These are phyloP conservation scores for Catostomus latipinnis DNA, from an alignment of 2,797 vertebrate species.

Conservation along the genomic window DNA sequence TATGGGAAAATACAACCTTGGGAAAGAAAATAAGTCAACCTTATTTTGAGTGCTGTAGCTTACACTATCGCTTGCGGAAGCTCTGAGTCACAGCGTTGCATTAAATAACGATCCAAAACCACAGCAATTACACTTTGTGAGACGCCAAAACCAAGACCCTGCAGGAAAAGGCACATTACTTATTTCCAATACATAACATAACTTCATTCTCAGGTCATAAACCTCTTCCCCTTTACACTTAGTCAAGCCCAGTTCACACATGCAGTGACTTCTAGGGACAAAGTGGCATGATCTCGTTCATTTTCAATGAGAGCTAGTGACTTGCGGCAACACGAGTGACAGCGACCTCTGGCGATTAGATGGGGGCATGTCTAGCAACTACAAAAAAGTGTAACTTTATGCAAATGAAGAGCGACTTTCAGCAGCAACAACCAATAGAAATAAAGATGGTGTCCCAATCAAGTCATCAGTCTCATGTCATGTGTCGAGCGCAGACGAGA, in stretches of 20 bases:
- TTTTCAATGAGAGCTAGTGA: too few species aligned
- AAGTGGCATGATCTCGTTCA: too few species aligned
- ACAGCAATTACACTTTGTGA: slow-evolving; percentile 62
- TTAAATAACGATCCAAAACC: slow-evolving; percentile 68
- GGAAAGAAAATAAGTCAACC: slow-evolving; percentile 20
- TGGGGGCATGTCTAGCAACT: too few species aligned
- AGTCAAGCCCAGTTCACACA: neutral
- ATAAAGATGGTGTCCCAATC: too few species aligned
- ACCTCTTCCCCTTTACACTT: slow-evolving; percentile 16
- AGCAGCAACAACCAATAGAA: too few species aligned
- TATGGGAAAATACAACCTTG: slow-evolving; percentile 36
- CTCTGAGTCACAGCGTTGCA: slow-evolving; percentile 73
- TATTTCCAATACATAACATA: slow-evolving; percentile 35
- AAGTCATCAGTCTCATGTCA: too few species aligned
- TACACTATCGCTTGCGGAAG: slow-evolving; percentile 66
- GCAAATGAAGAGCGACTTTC: too few species aligned
- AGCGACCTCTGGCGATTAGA: too few species aligned
- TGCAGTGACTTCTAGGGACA: too few species aligned
- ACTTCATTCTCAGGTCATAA: slow-evolving; percentile 18
- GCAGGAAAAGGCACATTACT: slow-evolving; percentile 26
- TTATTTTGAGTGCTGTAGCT: slow-evolving; percentile 4
- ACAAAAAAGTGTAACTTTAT: too few species aligned
- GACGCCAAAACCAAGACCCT: slow-evolving; percentile 38
- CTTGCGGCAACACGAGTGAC: too few species aligned
- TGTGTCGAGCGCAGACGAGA: too few species aligned